These are phyloP conservation scores for Pterostichus niger DNA, from an alignment of 2,888 invertebrate species.

Conservation along the genomic window DNA sequence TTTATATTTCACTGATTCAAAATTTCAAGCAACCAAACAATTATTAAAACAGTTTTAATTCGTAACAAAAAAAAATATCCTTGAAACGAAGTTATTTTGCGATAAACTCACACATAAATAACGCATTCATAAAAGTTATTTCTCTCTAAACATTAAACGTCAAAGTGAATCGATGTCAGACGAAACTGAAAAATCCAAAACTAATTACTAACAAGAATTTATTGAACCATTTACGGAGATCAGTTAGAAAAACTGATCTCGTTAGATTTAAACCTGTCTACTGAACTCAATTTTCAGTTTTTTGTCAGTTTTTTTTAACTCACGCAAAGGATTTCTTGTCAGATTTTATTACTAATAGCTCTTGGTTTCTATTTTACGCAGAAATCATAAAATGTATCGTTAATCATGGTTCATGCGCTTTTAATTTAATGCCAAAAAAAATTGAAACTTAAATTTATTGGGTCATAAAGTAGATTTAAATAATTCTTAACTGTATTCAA, in stretches of 20 bases:
- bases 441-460: no score
- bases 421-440: no score
- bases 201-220: constrained; percentile 7
- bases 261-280: constrained; percentile 9
- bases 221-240: constrained; percentile 1
- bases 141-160: background rate
- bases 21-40: background rate
- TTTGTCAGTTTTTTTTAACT: background rate
- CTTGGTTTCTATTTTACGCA: background rate
- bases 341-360: background rate
- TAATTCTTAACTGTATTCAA: no score
- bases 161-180: no score
- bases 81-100: background rate
- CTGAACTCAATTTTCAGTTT: constrained; percentile 8
- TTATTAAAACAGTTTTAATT: background rate
- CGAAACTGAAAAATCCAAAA: background rate
- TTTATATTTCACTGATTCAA: no score
- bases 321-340: background rate
- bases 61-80: background rate
- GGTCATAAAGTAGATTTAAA: no score
- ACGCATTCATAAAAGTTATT: background rate
- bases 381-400: background rate
- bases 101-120: background rate
- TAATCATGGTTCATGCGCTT: no score
- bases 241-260: constrained; percentile 15